Evolutionary conservation across 2,797 vertebrate species (phyloP), one percentile per base, ranked within the genome.

Genomic region (Eulemur mongoz): DNA sequence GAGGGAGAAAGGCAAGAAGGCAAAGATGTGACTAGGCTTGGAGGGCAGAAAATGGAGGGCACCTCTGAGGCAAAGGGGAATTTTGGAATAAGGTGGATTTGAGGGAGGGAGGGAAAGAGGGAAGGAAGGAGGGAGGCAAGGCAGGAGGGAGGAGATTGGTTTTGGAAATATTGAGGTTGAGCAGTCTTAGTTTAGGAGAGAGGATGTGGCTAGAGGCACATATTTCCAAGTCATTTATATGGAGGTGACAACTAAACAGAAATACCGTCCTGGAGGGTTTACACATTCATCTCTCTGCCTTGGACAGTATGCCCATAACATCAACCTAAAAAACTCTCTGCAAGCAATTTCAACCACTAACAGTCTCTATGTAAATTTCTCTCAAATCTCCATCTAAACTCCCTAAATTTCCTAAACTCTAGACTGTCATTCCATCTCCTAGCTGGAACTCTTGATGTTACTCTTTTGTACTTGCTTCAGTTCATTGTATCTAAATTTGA

Each of bases 391-490:
- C 35, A 91, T 82, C 35, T 95, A 65, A 80, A 67, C 86, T 93
- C 25, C 17, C 59, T 52, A 50, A 86, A 17, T 93, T 86, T 95
- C 67, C 69, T 91, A 40, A 93, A 79, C 54, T 96, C 93, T 83
- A 88, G 70, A 75, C 48, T 73, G 57, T 63, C 85, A 79, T 78
- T 76, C 69, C 52, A 65, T 43, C 72, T 78, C 86, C 63, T 65
- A n/a, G 54, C n/a, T 86, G 72, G 67, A 95, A 70, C 32, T 82
- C 79, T 23, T 23, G 8, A 57, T 57, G 54, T 75, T 78, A 83
- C 76, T 96, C 59, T 90, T 94, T 93, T 93, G 54, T 13, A 75
- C 65, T 89, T 75, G 17, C 25, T 95, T 86, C 57, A 72, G 50
- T 72, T 83, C 15, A 45, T 23, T 76, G 40, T 67, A 43, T 92